Conservation (phyloP, 1,140 invertebrate species). For the Drosophila equinoxialis region DNA sequence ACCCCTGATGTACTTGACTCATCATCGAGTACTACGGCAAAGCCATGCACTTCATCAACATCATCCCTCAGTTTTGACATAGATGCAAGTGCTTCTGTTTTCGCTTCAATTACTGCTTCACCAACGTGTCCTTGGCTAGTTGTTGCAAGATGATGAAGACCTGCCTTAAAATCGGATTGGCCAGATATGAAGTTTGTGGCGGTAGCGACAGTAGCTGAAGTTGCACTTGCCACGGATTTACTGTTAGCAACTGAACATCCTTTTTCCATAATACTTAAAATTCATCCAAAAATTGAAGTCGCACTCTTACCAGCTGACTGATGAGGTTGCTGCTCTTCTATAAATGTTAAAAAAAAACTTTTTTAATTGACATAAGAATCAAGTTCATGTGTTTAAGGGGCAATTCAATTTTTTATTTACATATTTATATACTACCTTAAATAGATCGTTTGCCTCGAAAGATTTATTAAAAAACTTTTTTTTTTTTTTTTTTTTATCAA, state of each 20-base stretch:
- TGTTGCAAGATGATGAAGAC: conserved; percentile 28
- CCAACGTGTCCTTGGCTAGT: conserved; percentile 50
- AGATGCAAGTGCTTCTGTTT: conserved; percentile 48
- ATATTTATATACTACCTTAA: no score
- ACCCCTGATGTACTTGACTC: conserved; percentile 74
- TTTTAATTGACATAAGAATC: neutral
- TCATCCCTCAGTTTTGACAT: conserved; percentile 77
- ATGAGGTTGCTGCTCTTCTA: conserved; percentile 33
- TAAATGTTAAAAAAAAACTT: conserved; percentile 13
- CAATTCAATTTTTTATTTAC: no score
- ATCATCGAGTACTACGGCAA: conserved; percentile 76
- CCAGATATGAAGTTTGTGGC: conserved; percentile 26
- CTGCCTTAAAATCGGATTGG: conserved; percentile 9
- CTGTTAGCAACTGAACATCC: conserved; percentile 68
- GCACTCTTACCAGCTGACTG: conserved; percentile 21
- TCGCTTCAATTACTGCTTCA: conserved; percentile 22
- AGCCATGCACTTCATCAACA: conserved; percentile 73
- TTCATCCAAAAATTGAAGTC: conserved; percentile 41
- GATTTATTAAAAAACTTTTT: neutral
- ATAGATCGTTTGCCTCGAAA: no score
- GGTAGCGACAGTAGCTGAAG: conserved; percentile 36
- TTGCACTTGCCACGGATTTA: conserved; percentile 48
- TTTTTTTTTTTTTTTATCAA: no score
- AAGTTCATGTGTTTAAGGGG: neutral
- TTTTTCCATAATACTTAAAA: conserved; percentile 73